Evolutionary conservation across 2,888 invertebrate genomes (phyloP).

Genomic region (Lasioglossum vierecki): DNA sequence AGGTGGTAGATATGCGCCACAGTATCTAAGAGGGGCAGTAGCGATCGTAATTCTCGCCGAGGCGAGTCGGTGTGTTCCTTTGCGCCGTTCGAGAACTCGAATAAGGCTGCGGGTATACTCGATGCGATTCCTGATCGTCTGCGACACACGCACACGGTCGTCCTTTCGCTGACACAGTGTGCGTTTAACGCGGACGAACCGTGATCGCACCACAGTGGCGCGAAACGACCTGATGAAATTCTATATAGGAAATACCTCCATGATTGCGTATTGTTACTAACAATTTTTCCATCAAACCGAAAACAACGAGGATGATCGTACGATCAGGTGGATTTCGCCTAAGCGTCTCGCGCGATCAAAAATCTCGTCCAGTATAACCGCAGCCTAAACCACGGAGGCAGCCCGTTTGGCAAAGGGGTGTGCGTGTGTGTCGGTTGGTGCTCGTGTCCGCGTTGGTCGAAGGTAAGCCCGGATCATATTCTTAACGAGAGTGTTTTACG

Average conservation of each 20-base stretch:
- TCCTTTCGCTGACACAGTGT: not conserved
- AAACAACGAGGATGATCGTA: not conserved
- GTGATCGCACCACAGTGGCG: not conserved
- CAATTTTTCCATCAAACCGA: not conserved
- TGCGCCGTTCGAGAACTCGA: constrained; percentile 56
- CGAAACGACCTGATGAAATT: not conserved
- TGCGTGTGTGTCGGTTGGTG: constrained; percentile 27
- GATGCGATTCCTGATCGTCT: not conserved
- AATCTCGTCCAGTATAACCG: not conserved
- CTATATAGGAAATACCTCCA: not conserved
- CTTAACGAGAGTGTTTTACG: constrained; percentile 84
- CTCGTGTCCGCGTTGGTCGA: constrained; percentile 72
- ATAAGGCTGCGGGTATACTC: constrained; percentile 3
- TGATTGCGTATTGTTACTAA: no score
- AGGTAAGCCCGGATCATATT: constrained; percentile 83
- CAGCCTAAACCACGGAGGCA: not conserved
- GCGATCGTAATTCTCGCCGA: constrained; percentile 74
- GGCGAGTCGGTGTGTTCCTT: constrained; percentile 66
- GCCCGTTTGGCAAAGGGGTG: not conserved
- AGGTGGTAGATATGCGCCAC: constrained; percentile 73
- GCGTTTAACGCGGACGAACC: not conserved
- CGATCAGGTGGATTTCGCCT: not conserved
- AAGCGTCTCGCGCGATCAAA: not conserved
- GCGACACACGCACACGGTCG: not conserved
- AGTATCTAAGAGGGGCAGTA: constrained; percentile 79